Base-by-base conservation (phyloP, 92 coral and sea anemone species). In the Metridium senile region DNA sequence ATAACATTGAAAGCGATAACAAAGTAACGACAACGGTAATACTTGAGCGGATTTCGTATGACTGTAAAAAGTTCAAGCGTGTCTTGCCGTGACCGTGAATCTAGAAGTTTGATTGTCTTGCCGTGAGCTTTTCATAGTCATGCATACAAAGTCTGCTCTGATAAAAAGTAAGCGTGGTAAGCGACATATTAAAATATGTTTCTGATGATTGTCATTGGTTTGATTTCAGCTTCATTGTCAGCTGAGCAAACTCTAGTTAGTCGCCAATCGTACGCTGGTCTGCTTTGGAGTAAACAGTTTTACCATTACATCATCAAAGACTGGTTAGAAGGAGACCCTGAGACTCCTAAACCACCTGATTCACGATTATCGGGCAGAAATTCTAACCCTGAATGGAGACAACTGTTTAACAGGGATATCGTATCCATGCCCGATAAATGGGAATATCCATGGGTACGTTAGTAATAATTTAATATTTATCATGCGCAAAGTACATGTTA, bases 381-480 rank as follows among this genome's bases (percentile, higher is more conserved):
- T 83, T 77, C 94, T 2, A 80, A 82, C 51, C 79, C 89, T 1
- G 94, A 89, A 49, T 93, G 98, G 98, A 76, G 84, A 58, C 87
- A 93, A 27, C 70, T 93, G 59, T 85, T 85, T 54, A 89, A 89
- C 74, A 87, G 87, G 68, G 98, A 93, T 62, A 45, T 93, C 52
- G 67, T 93, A 39, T 93, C 98, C 30, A 93, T 89, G 90, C 94
- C 94, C 10, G 98, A 93, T 68, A 93, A 93, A 72, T 93, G 98
- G 98, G 98, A 93, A 57, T 93, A 93, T 33, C 98, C 98, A 7
- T 93, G 94, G 92, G 98, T 93, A 45, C 56, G 98, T 34, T 22
- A 52, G 52, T 3, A 16, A 54, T 3, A 54, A 21, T 13, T 7
- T 45, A 45, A n/a, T n/a, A n/a, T n/a, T n/a, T n/a, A n/a, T n/a